Evolutionary conservation across 2,113 vertebrate genomes (phyloP).

Genomic region (mouse (Mus musculus)): GRCm39 chr2:169792001-169792500

Average conservation of each 20-base stretch:
- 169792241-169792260: neutral
- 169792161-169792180: neutral
- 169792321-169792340: neutral
- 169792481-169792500: neutral
- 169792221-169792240: fast-evolving
- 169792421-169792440: neutral
- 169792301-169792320: too few relatives aligned
- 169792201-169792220: neutral
- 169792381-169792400: neutral
- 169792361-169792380: neutral
- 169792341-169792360: fast-evolving
- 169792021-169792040: too few relatives aligned
- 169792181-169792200: neutral
- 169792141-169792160: neutral
- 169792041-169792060: neutral
- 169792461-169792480: neutral
- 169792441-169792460: too few relatives aligned
- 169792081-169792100: neutral
- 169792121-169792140: neutral
- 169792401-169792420: fast-evolving
- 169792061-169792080: neutral
- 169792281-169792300: neutral
- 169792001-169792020: neutral
- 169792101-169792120: neutral
- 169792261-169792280: fast-evolving